These are phyloP conservation scores for Pseudococcus longispinus DNA, from an alignment of 2,888 invertebrate species.

Conservation along the genomic window DNA sequence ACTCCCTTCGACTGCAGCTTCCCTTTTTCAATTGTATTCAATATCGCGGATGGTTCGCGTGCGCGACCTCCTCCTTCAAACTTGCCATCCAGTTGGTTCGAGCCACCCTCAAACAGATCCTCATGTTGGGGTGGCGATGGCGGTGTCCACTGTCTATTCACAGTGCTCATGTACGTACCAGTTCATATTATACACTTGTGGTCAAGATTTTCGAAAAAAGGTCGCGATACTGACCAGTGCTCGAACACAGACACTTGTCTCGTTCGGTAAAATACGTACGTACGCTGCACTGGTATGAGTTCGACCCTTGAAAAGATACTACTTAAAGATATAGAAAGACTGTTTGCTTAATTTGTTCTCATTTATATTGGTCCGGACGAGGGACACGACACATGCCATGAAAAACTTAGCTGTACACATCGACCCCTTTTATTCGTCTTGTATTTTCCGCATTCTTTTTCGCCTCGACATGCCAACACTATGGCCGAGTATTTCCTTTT, in stretches of 20 bases:
- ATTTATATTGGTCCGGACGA: slow-evolving; percentile 47
- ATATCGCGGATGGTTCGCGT: not conserved
- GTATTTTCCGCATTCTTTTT: slow-evolving; percentile 43
- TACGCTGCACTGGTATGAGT: not conserved
- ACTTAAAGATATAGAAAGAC: slow-evolving; percentile 21
- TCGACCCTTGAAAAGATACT: slow-evolving; percentile 20
- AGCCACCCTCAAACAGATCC: not conserved
- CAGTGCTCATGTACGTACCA: not conserved
- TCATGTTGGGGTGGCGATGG: not conserved
- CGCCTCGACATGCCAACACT: slow-evolving; percentile 36
- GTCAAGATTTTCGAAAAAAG: not conserved
- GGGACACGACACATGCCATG: slow-evolving; percentile 31
- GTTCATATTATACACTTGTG: not conserved
- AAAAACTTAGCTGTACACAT: slow-evolving; percentile 30
- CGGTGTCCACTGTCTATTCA: not conserved
- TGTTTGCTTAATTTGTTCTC: slow-evolving; percentile 54
- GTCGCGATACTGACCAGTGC: not conserved
- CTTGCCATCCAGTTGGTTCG: not conserved
- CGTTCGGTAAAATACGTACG: not conserved
- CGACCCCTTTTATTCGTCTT: slow-evolving; percentile 30
- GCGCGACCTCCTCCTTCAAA: not conserved
- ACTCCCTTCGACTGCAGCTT: not conserved
- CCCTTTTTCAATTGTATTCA: not conserved
- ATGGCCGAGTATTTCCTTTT: slow-evolving; percentile 29
- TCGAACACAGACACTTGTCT: not conserved